Evolutionary conservation across 2,888 invertebrate genomes (phyloP).

Genomic region (Furcula furcula): DNA sequence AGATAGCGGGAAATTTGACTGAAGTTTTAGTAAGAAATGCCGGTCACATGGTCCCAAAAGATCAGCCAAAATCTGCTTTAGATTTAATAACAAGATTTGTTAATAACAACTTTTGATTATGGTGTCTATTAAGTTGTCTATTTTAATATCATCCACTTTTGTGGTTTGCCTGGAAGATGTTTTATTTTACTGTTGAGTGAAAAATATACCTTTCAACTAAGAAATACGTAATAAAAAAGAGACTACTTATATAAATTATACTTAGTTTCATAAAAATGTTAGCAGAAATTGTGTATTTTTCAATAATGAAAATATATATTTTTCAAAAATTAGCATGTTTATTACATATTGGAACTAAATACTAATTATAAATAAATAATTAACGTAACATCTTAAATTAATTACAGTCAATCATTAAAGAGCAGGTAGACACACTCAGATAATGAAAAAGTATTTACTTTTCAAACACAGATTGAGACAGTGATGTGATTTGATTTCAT

Average conservation of each 20-base stretch:
- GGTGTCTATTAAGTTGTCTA: neutral
- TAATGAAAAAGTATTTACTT: no score
- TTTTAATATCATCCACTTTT: neutral
- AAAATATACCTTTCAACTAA: no score
- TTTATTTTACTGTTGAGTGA: no score
- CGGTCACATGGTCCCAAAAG: slow-evolving; percentile 87
- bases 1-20: slow-evolving; percentile 85
- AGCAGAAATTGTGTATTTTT: no score
- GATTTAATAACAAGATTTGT: slow-evolving; percentile 81
- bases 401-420: slow-evolving; percentile 15
- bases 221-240: no score
- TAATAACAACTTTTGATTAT: slow-evolving; percentile 42
- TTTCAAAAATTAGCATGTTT: slow-evolving; percentile 17
- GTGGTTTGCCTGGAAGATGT: neutral
- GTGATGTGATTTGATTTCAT: no score
- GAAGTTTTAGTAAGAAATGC: slow-evolving; percentile 88
- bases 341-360: slow-evolving; percentile 28
- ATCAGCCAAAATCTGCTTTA: slow-evolving; percentile 81
- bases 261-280: no score
- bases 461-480: no score
- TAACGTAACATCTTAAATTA: slow-evolving; percentile 5
- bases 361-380: slow-evolving; percentile 43
- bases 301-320: slow-evolving; percentile 10
- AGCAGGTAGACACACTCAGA: no score
- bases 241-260: no score